Evolutionary conservation across 2,113 vertebrate genomes (phyloP), one percentile per base, ranked within the genome.

Genomic region (Varanus salvator): DNA sequence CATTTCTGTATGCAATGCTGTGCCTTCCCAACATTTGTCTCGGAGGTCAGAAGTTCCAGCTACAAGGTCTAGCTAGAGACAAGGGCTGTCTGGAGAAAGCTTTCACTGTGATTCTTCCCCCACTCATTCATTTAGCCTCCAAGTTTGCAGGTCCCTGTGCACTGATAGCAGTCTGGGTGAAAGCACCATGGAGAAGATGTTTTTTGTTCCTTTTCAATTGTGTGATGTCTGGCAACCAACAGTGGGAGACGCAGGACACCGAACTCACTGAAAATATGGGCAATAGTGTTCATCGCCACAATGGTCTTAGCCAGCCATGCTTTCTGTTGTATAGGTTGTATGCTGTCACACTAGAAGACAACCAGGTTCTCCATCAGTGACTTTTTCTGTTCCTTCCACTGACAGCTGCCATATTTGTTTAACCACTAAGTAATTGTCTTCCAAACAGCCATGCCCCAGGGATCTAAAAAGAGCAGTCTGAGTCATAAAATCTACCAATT

Each of bases 391-490:
- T 88, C 87, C 31, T 91, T 86, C 60, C 38, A 21, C 83, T 94
- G 93, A 92, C 93, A 94, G 75, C 89, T 92, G 95, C 94, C 87
- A 85, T 88, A 38, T 87, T 93, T 92, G 93, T 94, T 96, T 96
- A 95, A 93, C 93, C 94, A 92, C 87, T 95, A 94, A 94, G 91
- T 93, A 92, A 96, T 94, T 52, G 60, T 84, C 89, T 95, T 82
- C 91, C 88, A 86, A 93, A 95, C 38, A 92, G 95, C 60, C 87
- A 87, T 93, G 89, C 94, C 93, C 93, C 25, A 25, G 94, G 92
- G 95, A 96, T 90, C 89, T 87, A 80, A 92, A 93, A 89, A 84
- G 90, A 95, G 92, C 89, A 89, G 81, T 69, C 86, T 83, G 91
- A 93, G 89, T 93, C 93, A 93, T 91, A 89, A 86, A 92, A 89